phyloP scores from a whole-genome alignment of 2,888 invertebrate species.

The Conops quadrifasciatus region DNA sequence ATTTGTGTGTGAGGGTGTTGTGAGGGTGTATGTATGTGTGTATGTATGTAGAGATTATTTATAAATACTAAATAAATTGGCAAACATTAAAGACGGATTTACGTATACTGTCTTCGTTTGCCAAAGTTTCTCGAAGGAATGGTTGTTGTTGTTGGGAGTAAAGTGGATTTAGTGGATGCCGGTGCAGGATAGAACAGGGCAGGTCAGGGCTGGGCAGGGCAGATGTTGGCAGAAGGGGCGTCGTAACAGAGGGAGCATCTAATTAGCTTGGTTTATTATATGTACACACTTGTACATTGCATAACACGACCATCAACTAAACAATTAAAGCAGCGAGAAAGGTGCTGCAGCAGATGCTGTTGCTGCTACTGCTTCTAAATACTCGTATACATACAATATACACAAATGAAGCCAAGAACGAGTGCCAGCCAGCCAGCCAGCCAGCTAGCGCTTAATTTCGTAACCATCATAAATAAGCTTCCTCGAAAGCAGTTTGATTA shows the following conservation, averaged over 20 bases:
- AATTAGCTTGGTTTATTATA: constrained; percentile 26
- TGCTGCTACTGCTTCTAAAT: too few relatives aligned
- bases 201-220: neutral
- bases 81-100: constrained; percentile 36
- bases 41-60: constrained; percentile 26
- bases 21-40: constrained; percentile 7
- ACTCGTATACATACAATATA: too few relatives aligned
- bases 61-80: constrained; percentile 39
- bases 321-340: constrained; percentile 5
- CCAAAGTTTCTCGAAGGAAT: constrained; percentile 3
- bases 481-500: too few relatives aligned
- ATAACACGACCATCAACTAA: neutral
- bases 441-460: neutral
- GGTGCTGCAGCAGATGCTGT: neutral
- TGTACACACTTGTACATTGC: constrained; percentile 15
- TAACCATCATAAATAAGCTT: neutral
- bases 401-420: neutral
- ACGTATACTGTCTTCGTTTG: constrained; percentile 23
- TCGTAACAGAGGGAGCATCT: constrained; percentile 19
- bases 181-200: too few relatives aligned
- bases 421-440: neutral
- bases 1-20: constrained; percentile 6
- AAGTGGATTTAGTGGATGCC: too few relatives aligned
- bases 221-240: neutral
- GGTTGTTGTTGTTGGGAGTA: constrained; percentile 1